Evolutionary conservation across 1,140 invertebrate genomes (phyloP), one percentile per base, ranked within the genome.

Genomic region (Diploscapter pachys): DNA sequence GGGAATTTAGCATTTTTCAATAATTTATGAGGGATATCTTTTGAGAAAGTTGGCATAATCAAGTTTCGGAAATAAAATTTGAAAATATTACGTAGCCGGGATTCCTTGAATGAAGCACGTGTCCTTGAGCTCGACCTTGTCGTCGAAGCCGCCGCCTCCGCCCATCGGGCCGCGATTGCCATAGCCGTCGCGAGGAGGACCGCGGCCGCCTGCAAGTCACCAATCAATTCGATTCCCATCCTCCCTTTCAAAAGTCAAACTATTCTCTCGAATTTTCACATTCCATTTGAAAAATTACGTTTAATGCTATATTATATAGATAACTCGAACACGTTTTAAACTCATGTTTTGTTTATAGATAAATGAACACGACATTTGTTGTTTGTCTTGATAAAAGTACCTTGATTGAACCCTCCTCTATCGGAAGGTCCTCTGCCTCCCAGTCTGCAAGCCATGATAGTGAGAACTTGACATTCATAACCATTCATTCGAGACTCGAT

Each of bases 91-190:
- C 65, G n/a, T 67, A 11, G 52, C 72, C 11, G 71, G 73, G 13
- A 61, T 80, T 76, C 64, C 75, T 72, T 71, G 79, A 52, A 76
- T 80, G 67, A 77, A 77, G 59, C 71, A 73, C 57, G 73, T 79
- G 68, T 73, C 77, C 65, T 70, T 79, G 71, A 78, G 73, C 66
- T 66, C 81, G 70, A 71, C 80, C 71, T 71, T 70, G 57, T 71
- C 77, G 63, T 77, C 73, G 6, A 69, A 64, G 4, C 74, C 66
- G 6, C 66, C 70, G 4, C 75, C 77, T 50, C 61, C 71, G 5
- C 73, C 73, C 11, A 56, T 48, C 13, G 57, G 56, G 11, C 69
- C 74, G 13, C 72, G 11, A 0, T 56, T 71, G 8, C 76, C 67
- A 64, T 48, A 31, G 56, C 54, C 68, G 6, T 70, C 68, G 53